Evolutionary conservation across 2,113 vertebrate genomes (phyloP), one percentile per base, ranked within the genome.

Genomic region (Todiramphus saurophagus): DNA sequence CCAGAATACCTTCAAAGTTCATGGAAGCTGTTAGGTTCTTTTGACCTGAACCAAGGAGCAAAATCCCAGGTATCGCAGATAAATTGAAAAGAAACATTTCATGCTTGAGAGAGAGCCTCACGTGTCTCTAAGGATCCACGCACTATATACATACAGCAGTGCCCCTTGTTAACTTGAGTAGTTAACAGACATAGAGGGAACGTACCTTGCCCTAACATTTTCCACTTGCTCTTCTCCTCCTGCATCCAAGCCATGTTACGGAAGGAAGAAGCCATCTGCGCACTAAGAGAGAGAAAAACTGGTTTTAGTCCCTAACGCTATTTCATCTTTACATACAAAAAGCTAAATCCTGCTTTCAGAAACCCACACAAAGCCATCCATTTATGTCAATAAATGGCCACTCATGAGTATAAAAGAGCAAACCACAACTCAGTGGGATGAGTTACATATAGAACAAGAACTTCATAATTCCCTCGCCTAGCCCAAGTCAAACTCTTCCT

Each of bases 111-210:
- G 3, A 56, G 51, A 35, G 4, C 19, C n/a, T 55, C 5, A 1
- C 5, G 39, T 6, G 13, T 62, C 41, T 35, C 12, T 21, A 37
- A 50, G 16, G 13, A 31, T 60, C 16, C 16, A 7, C 2, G 1
- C 1, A 12, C 2, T 0, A 7, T 17, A 8, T 3, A 23, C 13
- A 46, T 5, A 31, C 0, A 64, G 48, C 28, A 31, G 18, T 4
- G n/a, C 7, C 44, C 30, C 7, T n/a, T 12, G 1, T 31, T 23
- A 37, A 3, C 10, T 55, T 2, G 0, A 10, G 13, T 28, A 30
- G 19, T 43, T 51, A 50, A 37, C 1, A 67, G 55, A 37, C 11
- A 28, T 17, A 67, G 3, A 33, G 20, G 9, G 18, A 88, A 59
- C 8, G 0, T 11, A 41, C 28, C 31, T 81, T 74, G 63, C 20